Percentiles rank a stretch among this genome's conserved stretches.
Conservation (phyloP, 2,797 vertebrate genomes). For the Malacoraja senta region DNA sequence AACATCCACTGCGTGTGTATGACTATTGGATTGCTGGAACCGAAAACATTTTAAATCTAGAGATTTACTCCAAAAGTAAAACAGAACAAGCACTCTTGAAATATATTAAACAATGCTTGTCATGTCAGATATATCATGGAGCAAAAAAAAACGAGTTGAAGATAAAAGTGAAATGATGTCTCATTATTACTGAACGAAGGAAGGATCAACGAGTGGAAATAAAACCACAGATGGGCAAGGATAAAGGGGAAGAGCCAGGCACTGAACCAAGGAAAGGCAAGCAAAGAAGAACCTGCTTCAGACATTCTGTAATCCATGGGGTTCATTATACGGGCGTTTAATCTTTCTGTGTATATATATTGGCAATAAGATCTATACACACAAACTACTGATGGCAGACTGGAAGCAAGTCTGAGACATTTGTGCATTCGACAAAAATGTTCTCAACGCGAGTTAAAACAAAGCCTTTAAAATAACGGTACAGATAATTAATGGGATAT, state of each 20-base stretch:
- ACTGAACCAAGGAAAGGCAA: slow-evolving; percentile 7
- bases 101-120: not conserved
- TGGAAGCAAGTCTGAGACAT: slow-evolving; percentile 11
- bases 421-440: slow-evolving; percentile 24
- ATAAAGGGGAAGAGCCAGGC: not conserved
- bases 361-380: not conserved
- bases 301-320: slow-evolving; percentile 1
- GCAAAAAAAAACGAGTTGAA: not conserved
- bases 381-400: slow-evolving; percentile 14
- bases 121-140: not conserved
- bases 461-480: not conserved
- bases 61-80: not conserved
- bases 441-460: not conserved
- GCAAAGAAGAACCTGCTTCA: slow-evolving; percentile 2
- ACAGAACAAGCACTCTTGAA: not conserved
- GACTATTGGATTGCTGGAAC: not conserved
- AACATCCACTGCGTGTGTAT: not conserved
- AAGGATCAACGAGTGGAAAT: slow-evolving; percentile 26
- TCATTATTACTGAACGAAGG: slow-evolving; percentile 21
- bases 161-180: slow-evolving; percentile 11
- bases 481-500: slow-evolving; percentile 30
- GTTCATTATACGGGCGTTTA: slow-evolving; percentile 1
- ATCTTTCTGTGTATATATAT: not conserved
- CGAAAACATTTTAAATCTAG: not conserved
- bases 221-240: slow-evolving; percentile 14